Conservation (phyloP, 2,888 invertebrate genomes). For the Ischnus inquisitorius region DNA sequence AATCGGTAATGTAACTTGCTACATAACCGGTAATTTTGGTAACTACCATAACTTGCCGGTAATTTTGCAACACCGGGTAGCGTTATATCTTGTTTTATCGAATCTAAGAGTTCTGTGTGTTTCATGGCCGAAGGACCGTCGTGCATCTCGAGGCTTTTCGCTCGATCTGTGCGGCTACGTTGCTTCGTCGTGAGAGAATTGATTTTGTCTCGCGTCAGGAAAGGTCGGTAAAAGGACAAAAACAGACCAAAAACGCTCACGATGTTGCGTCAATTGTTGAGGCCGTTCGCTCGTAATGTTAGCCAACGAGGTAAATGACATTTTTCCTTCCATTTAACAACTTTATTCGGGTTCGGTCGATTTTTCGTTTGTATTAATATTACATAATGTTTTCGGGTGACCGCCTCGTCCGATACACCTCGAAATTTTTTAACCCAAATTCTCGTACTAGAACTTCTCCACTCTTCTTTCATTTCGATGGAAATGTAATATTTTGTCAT, state of each 20-base stretch:
- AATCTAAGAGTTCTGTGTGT: neutral
- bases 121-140: neutral
- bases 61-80: no score
- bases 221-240: neutral
- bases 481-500: neutral
- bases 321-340: neutral
- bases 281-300: conserved; percentile 55
- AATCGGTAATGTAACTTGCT: no score
- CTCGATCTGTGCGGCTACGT: neutral
- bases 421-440: neutral
- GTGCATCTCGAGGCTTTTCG: neutral
- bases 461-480: neutral
- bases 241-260: conserved; percentile 4
- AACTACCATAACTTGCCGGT: no score
- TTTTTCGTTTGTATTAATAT: conserved; percentile 17
- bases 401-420: conserved; percentile 13
- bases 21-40: no score
- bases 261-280: conserved; percentile 68
- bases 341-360: neutral
- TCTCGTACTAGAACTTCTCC: neutral
- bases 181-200: conserved; percentile 2
- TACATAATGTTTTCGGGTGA: conserved; percentile 55
- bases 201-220: conserved; percentile 14
- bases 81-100: no score
- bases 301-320: conserved; percentile 50